These are phyloP conservation scores for Heteromormyrus szaboi DNA, from an alignment of 2,797 vertebrate species.

Conservation along the genomic window DNA sequence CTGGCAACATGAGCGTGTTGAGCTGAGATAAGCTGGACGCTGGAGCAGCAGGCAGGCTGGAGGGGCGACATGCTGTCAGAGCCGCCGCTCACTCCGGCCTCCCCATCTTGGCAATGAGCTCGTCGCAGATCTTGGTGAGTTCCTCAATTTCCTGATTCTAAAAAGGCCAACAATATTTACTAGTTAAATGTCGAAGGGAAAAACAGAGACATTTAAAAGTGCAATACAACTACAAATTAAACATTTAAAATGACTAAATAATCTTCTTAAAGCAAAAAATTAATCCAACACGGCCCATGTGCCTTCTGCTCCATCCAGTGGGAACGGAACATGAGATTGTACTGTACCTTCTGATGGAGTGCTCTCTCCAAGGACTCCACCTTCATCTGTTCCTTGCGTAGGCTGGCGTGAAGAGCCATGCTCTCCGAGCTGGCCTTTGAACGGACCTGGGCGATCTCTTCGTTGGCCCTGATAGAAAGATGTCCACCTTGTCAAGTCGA, in stretches of 20 bases:
- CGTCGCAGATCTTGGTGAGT: constrained; percentile 95
- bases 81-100: constrained; percentile 65
- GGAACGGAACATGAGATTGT: background rate
- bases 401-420: constrained; percentile 77
- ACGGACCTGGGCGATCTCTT: constrained; percentile 93
- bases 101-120: constrained; percentile 91
- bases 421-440: constrained; percentile 75
- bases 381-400: constrained; percentile 94
- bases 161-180: constrained; percentile 25
- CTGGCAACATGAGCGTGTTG: constrained; percentile 48
- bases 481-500: background rate
- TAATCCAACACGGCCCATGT: background rate
- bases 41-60: constrained; percentile 17
- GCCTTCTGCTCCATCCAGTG: background rate
- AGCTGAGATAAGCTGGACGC: constrained; percentile 49
- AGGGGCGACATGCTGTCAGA: background rate
- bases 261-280: background rate
- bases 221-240: constrained; percentile 72
- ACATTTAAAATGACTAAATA: constrained; percentile 65
- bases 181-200: background rate
- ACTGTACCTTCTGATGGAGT: constrained; percentile 84
- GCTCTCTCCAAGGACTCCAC: constrained; percentile 89
- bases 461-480: constrained; percentile 71
- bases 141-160: constrained; percentile 98
- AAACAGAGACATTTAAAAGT: constrained; percentile 59